Percentiles rank a stretch among this genome's conserved stretches.
phyloP scores from a whole-genome alignment of 1,140 invertebrate species.

The Triops cancriformis region DNA sequence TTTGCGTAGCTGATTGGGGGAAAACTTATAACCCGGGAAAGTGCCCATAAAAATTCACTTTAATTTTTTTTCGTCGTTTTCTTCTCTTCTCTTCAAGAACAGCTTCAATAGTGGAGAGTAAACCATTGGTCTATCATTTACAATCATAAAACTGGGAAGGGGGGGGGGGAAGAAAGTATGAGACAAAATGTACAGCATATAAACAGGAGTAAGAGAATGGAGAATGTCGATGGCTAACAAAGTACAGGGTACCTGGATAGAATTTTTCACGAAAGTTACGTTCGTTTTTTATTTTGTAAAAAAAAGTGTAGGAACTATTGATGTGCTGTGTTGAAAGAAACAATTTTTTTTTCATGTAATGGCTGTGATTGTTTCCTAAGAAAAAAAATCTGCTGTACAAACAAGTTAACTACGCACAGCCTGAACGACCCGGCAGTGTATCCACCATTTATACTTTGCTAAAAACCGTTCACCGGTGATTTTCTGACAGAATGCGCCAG shows the following conservation, averaged over 20 bases:
- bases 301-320: conserved; percentile 10
- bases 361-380: background rate
- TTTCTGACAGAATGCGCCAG: conserved; percentile 7
- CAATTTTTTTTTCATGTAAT: background rate
- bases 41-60: conserved; percentile 2
- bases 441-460: background rate
- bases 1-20: background rate
- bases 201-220: background rate
- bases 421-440: background rate
- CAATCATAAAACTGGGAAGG: background rate
- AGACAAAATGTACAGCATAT: background rate
- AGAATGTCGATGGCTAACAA: background rate
- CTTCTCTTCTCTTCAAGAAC: background rate
- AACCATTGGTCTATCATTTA: conserved; percentile 6
- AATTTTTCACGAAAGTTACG: background rate
- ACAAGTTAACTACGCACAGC: background rate
- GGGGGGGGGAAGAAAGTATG: background rate
- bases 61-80: background rate
- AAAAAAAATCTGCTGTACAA: background rate
- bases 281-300: background rate
- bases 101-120: background rate
- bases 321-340: background rate
- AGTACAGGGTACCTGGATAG: background rate
- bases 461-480: conserved; percentile 5
- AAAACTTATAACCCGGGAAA: background rate